phyloP scores from a whole-genome alignment of 2,113 vertebrate species.

The Plectropomus leopardus region DNA sequence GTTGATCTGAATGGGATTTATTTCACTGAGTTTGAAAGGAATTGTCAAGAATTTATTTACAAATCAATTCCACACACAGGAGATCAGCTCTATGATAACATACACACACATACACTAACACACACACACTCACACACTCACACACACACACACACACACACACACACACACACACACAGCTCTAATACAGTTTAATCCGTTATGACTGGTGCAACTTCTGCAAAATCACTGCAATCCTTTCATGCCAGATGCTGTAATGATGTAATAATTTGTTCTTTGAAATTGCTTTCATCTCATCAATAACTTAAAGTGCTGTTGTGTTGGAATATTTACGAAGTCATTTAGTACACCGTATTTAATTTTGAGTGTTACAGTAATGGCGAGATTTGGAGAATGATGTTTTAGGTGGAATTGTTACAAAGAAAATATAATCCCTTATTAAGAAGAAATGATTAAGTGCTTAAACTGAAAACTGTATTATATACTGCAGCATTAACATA shows the following conservation, averaged over 20 bases:
- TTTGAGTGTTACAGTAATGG: slow-evolving; percentile 8
- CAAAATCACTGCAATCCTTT: slow-evolving; percentile 42
- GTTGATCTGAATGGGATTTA: slow-evolving; percentile 48
- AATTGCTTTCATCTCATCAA: slow-evolving; percentile 26
- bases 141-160: slow-evolving; percentile 19
- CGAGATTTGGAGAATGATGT: neutral
- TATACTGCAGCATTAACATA: slow-evolving; percentile 17
- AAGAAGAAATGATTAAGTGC: slow-evolving; percentile 44
- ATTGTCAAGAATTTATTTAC: slow-evolving; percentile 51
- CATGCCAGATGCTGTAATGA: slow-evolving; percentile 41
- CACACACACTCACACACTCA: slow-evolving; percentile 23
- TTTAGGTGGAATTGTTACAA: slow-evolving; percentile 20
- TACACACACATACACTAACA: slow-evolving; percentile 11
- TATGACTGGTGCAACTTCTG: slow-evolving; percentile 52
- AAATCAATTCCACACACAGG: slow-evolving; percentile 57
- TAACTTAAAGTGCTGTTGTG: slow-evolving; percentile 14
- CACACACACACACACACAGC: slow-evolving; percentile 11
- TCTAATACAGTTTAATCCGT: slow-evolving; percentile 28
- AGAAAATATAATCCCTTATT: slow-evolving; percentile 39
- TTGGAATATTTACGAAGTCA: neutral
- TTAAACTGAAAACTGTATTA: slow-evolving; percentile 17
- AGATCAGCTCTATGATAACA: slow-evolving; percentile 43
- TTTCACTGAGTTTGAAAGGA: slow-evolving; percentile 55
- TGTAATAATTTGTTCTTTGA: slow-evolving; percentile 35
- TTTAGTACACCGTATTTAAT: neutral